These are phyloP conservation scores for Eleginops maclovinus DNA, from an alignment of 2,113 vertebrate species.

Conservation along the genomic window DNA sequence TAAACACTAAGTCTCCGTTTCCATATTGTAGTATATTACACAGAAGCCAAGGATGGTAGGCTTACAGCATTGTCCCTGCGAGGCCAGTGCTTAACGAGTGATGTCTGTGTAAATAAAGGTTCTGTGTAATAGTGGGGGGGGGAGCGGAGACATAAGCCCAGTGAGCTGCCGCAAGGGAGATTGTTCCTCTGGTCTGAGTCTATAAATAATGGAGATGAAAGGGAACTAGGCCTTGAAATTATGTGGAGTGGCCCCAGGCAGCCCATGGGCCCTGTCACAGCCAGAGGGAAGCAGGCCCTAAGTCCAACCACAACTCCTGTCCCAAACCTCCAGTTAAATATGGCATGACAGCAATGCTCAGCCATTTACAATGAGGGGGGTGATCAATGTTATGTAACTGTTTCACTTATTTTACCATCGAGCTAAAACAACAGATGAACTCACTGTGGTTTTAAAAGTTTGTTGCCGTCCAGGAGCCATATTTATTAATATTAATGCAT, in stretches of 20 bases:
- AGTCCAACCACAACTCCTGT: conserved; percentile 61
- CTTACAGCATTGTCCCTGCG: conserved; percentile 62
- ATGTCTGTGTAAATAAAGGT: conserved; percentile 74
- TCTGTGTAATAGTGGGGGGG: conserved; percentile 46
- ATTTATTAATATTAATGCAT: conserved; percentile 11
- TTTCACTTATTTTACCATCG: conserved; percentile 49
- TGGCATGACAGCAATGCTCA: conserved; percentile 49
- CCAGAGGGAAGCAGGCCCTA: conserved; percentile 37
- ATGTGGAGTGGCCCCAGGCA: conserved; percentile 65
- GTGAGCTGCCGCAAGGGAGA: conserved; percentile 66
- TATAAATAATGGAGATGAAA: conserved; percentile 79
- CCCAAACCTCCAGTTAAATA: conserved; percentile 60
- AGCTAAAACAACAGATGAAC: conserved; percentile 18
- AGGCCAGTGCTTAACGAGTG: conserved; percentile 68
- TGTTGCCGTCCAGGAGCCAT: not conserved
- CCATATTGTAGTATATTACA: conserved; percentile 41
- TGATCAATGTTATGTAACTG: conserved; percentile 67
- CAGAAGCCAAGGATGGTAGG: conserved; percentile 42
- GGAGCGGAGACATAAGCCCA: conserved; percentile 53
- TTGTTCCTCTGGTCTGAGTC: conserved; percentile 61
- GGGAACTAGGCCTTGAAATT: conserved; percentile 63
- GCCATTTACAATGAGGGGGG: conserved; percentile 59
- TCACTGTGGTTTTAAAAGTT: conserved; percentile 14
- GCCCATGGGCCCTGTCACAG: conserved; percentile 68
- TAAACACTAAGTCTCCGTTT: conserved; percentile 29